Base-by-base conservation (phyloP, 2,888 invertebrate genomes). In the Scaptomyza parva region DNA sequence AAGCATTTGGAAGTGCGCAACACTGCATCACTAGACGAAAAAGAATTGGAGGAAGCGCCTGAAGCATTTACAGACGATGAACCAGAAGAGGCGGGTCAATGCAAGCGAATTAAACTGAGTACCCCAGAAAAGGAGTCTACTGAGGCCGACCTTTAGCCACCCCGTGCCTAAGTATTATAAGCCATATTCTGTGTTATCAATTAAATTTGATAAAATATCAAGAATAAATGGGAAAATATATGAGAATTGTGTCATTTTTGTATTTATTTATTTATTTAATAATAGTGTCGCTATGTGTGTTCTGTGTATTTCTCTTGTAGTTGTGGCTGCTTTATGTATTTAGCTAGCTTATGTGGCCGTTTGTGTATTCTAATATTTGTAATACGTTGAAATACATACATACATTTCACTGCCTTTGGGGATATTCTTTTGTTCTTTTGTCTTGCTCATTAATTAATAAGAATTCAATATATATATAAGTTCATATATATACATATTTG, bases 351-450 rank as follows among this genome's bases (percentile, higher is more conserved):
- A 48, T 62, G 57, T 70, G 64, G 68, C 53, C 63, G 43, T 62
- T 74, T 73, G 57, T 74, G 68, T 85, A 82, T 84, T 84, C 81
- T 72, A 78, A 78, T 86, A 78, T 85, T 85, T 87, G 78, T 82
- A 89, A 85, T 88, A 88, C 81, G 73, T 83, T 70, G 77, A 86
- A 86, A 89, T 88, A 88, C 84, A 78, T 77, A 45, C 84, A 77
- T 76, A 14, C 48, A 33, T 48, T 48, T 59, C 72, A 85, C 75
- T 73, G 72, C 76, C 62, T 53, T 74, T 45, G 70, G 66, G 66
- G 50, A 61, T 70, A 62, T 52, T 59, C 65, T 54, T 45, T 54
- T 41, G 41, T 37, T 61, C 14, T 48, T 53, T 44, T 39, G 22
- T 65, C 58, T 40, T 48, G 57, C 52, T 63, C 54, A 52, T 61